phyloP scores from a whole-genome alignment of 2,113 vertebrate species.

The Notothenia rossii region DNA sequence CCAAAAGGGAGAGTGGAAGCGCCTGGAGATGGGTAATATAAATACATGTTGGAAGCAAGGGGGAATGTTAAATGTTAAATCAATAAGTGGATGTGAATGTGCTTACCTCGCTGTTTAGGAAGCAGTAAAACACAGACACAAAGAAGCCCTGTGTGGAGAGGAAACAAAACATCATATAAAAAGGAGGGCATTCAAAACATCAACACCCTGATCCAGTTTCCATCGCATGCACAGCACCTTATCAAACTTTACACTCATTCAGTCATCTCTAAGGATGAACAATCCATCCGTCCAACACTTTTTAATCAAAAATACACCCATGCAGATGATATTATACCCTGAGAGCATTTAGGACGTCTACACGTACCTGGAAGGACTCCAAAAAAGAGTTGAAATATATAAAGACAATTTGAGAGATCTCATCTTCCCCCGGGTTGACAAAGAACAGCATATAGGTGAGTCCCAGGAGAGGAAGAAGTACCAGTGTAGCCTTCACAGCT shows the following conservation, averaged over 20 bases:
- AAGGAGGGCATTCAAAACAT: slow-evolving; percentile 16
- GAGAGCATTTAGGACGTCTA: not conserved
- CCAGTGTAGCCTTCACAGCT: slow-evolving; percentile 97
- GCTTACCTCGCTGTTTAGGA: slow-evolving; percentile 94
- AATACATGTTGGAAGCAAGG: slow-evolving; percentile 19
- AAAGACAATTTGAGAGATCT: slow-evolving; percentile 95
- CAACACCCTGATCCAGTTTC: slow-evolving; percentile 37
- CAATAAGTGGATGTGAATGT: slow-evolving; percentile 39
- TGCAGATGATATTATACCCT: not conserved
- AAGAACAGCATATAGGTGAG: slow-evolving; percentile 99
- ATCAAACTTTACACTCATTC: slow-evolving; percentile 24
- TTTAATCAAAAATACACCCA: not conserved
- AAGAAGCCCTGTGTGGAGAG: slow-evolving; percentile 90
- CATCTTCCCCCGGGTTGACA: slow-evolving; percentile 96
- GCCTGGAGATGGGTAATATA: not conserved
- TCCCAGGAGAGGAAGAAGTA: slow-evolving; percentile 95
- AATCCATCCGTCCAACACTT: not conserved
- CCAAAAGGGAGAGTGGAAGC: slow-evolving; percentile 14
- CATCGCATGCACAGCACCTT: slow-evolving; percentile 43
- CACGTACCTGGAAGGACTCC: slow-evolving; percentile 96
- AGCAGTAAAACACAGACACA: slow-evolving; percentile 94
- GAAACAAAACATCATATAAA: slow-evolving; percentile 29
- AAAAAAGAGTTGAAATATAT: slow-evolving; percentile 99
- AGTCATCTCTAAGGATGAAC: slow-evolving; percentile 18
- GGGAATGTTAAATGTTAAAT: slow-evolving; percentile 24